phyloP scores from a whole-genome alignment of 2,797 vertebrate species.

The Myotis planiceps region DNA sequence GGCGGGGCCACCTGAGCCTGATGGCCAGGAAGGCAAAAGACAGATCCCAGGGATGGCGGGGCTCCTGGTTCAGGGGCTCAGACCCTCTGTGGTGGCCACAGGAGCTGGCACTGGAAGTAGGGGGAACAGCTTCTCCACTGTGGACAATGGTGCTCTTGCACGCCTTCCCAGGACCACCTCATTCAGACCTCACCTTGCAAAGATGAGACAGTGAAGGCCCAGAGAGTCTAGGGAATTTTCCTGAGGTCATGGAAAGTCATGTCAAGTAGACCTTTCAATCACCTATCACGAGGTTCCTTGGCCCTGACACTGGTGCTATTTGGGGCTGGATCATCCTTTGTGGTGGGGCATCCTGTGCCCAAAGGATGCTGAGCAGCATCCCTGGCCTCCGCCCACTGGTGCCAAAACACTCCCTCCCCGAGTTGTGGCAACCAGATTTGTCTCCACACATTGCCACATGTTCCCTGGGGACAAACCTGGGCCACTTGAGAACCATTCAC shows the following conservation, averaged over 20 bases:
- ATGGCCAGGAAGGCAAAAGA: not conserved
- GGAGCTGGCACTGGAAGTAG: not conserved
- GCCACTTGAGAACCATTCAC: not conserved
- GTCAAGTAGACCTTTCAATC: not conserved
- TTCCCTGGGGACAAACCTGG: not conserved
- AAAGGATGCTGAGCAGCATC: not conserved
- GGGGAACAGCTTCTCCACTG: not conserved
- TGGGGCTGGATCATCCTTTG: not conserved
- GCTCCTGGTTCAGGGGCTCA: fast-evolving
- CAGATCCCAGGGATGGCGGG: fast-evolving
- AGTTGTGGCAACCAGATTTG: not conserved
- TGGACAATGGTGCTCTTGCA: fast-evolving
- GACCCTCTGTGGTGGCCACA: fast-evolving
- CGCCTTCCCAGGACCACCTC: fast-evolving
- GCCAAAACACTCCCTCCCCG: not conserved
- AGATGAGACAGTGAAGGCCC: not conserved
- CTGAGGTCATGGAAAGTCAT: not conserved
- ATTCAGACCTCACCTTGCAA: not conserved
- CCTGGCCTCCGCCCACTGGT: fast-evolving
- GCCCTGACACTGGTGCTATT: fast-evolving
- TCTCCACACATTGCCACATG: not conserved
- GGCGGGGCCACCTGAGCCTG: not conserved
- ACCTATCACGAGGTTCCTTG: not conserved
- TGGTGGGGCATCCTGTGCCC: not conserved
- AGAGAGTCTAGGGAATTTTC: not conserved